phyloP scores from a whole-genome alignment of 1,140 invertebrate genomes.

The Carcinoscorpius rotundicauda region DNA sequence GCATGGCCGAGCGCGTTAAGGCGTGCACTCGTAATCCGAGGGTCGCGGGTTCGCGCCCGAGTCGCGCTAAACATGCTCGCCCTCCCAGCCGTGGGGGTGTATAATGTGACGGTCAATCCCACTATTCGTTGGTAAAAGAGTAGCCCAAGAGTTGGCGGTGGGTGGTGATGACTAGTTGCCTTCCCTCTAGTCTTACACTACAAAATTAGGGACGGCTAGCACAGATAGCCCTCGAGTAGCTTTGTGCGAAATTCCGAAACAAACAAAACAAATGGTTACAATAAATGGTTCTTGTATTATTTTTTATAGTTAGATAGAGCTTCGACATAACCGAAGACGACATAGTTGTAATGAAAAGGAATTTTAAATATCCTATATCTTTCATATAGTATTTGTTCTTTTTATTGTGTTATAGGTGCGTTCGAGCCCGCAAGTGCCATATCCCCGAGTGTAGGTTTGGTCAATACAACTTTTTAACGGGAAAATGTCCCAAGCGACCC shows the following conservation, averaged over 20 bases:
- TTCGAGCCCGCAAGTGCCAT: conserved; percentile 7
- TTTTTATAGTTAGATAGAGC: background rate
- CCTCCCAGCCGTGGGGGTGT: too few species aligned
- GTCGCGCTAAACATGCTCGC: too few species aligned
- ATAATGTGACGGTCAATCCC: too few species aligned
- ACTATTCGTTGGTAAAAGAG: too few species aligned
- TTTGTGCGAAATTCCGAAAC: background rate
- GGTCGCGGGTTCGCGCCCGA: too few species aligned
- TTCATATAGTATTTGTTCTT: background rate
- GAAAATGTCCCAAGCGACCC: conserved; percentile 13
- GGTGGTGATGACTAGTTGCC: too few species aligned
- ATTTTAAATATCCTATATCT: background rate
- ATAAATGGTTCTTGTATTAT: background rate
- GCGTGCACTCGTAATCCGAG: too few species aligned
- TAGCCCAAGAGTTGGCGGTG: too few species aligned
- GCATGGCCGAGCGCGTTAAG: too few species aligned
- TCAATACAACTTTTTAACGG: conserved; percentile 6
- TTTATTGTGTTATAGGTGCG: conserved; percentile 10
- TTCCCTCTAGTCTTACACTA: too few species aligned
- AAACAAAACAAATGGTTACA: background rate
- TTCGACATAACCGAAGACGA: background rate
- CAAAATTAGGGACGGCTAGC: too few species aligned
- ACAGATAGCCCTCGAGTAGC: background rate
- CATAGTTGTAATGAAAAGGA: background rate
- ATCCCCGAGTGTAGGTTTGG: conserved; percentile 17